Evolutionary conservation across 2,113 vertebrate genomes (phyloP).

Genomic region (Isurus oxyrinchus): DNA sequence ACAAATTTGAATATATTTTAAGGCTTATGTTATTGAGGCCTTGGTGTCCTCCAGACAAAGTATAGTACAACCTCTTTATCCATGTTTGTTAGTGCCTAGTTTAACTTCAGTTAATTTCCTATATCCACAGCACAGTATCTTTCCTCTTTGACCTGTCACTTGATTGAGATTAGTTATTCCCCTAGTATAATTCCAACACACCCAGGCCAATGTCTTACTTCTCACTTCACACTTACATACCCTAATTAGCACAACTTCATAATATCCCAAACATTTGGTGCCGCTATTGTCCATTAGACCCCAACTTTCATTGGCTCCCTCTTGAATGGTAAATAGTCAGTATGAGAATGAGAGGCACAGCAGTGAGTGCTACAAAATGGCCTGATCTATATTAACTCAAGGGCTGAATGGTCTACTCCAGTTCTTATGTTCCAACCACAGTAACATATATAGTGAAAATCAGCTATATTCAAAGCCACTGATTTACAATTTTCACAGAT

Average conservation of each 20-base stretch:
- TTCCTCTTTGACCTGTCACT: not conserved
- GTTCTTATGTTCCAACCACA: not conserved
- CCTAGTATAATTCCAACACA: not conserved
- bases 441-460: not conserved
- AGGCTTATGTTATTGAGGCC: not conserved
- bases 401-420: not conserved
- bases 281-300: not conserved
- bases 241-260: not conserved
- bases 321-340: not conserved
- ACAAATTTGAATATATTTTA: not conserved
- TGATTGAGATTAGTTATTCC: not conserved
- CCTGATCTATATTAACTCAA: not conserved
- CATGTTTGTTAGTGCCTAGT: not conserved
- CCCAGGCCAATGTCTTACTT: not conserved
- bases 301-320: not conserved
- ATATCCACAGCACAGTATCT: not conserved
- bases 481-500: slow-evolving; percentile 1
- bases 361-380: not conserved
- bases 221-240: not conserved
- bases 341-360: not conserved
- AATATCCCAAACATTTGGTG: not conserved
- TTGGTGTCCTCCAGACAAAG: not conserved
- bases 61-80: not conserved
- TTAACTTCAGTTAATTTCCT: not conserved
- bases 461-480: not conserved